Evolutionary conservation across 2,888 invertebrate genomes (phyloP), one percentile per base, ranked within the genome.

Genomic region (Cheilosia variabilis): DNA sequence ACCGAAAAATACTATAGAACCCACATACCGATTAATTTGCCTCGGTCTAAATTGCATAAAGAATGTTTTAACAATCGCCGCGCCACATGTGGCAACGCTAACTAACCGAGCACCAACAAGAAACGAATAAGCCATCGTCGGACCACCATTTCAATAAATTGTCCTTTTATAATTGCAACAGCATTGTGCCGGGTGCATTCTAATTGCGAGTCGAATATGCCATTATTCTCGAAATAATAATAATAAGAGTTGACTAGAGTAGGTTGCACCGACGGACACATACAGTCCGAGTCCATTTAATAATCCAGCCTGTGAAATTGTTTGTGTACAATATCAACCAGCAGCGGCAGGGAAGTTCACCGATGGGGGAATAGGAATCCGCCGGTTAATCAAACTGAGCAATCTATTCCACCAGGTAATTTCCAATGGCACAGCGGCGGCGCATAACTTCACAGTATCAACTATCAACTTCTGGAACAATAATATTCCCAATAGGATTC

Each of bases 191-290:
- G 71, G 24, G 80, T 63, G 63, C 86, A 72, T 86, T 81, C 86
- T 86, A 86, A 86, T 86, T 86, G 86, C 86, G 81, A 86, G 72
- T 86, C 86, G 86, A 86, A 86, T 77, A 86, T 81, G 81, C 76
- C 86, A 81, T 81, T 86, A 86, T 86, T 81, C 72, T 76, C 81
- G 75, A 81, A 86, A 86, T 86, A 80, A 84, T 84, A 86, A 86
- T 76, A 86, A 86, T 76, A 86, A 86, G 66, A 81, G 76, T 86
- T 86, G 86, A 86, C 86, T 80, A 75, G 79, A 79, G 63, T 77
- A 66, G 82, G 78, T 60, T 78, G 82, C 65, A 31, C 62, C 60
- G 41, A 69, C 63, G 55, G 52, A 62, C 76, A 75, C n/a, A 63
- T 43, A 27, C 15, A 22, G 24, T 52, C 24, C 66, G 6, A 27